Percentiles rank a stretch among this genome's conserved stretches.
phyloP scores from a whole-genome alignment of 2,113 vertebrate genomes.

The Macheiramphus alcinus region DNA sequence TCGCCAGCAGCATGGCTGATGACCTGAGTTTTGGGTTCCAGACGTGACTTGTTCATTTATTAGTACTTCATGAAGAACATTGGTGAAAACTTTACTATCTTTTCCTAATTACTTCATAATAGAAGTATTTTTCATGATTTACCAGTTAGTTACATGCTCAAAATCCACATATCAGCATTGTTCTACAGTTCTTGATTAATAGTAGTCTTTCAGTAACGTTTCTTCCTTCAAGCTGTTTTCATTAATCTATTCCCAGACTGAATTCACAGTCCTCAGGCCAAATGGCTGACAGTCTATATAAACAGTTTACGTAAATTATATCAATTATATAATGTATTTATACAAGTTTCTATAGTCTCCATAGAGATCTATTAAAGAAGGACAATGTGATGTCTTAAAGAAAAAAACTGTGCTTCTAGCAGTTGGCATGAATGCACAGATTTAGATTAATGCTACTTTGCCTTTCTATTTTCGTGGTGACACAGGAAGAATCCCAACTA shows the following conservation, averaged over 20 bases:
- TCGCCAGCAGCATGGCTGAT: not conserved
- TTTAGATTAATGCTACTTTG: not conserved
- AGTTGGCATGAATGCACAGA: not conserved
- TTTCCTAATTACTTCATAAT: not conserved
- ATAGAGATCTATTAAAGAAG: not conserved
- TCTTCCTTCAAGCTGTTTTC: not conserved
- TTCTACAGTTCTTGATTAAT: not conserved
- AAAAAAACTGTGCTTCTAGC: not conserved
- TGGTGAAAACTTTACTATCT: not conserved
- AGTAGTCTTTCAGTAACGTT: not conserved
- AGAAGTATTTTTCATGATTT: not conserved
- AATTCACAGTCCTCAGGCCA: not conserved
- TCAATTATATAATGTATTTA: not conserved
- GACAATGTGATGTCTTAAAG: not conserved
- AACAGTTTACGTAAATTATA: not conserved
- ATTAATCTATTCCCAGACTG: not conserved
- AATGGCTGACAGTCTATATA: not conserved
- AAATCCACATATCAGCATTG: not conserved
- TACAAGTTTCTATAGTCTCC: not conserved
- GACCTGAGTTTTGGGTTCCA: not conserved
- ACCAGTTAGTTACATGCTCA: not conserved
- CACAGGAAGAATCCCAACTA: not conserved
- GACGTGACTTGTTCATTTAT: rapidly evolving
- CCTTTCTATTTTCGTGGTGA: not conserved
- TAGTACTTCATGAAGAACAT: not conserved